Percentiles rank a stretch among this genome's conserved stretches.
Conservation (phyloP, 2,797 vertebrate genomes). For the Sternarchorhynchus goeldii region DNA sequence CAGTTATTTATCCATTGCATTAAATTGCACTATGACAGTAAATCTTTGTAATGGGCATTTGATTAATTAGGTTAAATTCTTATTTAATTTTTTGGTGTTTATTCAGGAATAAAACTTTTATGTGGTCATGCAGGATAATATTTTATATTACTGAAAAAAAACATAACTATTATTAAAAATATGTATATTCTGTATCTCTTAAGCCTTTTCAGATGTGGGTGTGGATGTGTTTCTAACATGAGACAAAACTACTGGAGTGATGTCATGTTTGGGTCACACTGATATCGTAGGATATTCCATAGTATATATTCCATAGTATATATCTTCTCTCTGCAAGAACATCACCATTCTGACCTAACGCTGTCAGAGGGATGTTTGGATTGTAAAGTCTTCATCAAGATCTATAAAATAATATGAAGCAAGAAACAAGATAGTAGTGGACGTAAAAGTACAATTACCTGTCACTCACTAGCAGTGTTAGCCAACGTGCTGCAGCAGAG, state of each 20-base stretch:
- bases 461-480: constrained; percentile 59
- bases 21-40: constrained; percentile 25
- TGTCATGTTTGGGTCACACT: no score
- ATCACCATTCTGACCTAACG: neutral
- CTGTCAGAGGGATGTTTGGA: constrained; percentile 12
- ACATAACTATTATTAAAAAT: constrained; percentile 1
- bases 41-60: constrained; percentile 12
- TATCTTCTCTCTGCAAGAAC: constrained; percentile 23
- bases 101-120: constrained; percentile 6
- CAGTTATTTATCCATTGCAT: constrained; percentile 22
- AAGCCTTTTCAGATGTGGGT: constrained; percentile 1
- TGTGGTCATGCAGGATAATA: neutral
- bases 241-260: neutral
- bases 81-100: constrained; percentile 21
- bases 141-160: neutral
- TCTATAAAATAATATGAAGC: constrained; percentile 26
- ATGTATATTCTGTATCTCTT: neutral
- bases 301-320: no score
- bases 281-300: no score
- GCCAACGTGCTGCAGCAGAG: constrained; percentile 20
- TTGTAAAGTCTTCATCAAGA: constrained; percentile 41
- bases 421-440: constrained; percentile 28
- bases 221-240: constrained; percentile 18
- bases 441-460: constrained; percentile 57
- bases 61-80: neutral